These are phyloP conservation scores for Phataginus tricuspis DNA, from an alignment of 2,797 vertebrate species.

Conservation along the genomic window DNA sequence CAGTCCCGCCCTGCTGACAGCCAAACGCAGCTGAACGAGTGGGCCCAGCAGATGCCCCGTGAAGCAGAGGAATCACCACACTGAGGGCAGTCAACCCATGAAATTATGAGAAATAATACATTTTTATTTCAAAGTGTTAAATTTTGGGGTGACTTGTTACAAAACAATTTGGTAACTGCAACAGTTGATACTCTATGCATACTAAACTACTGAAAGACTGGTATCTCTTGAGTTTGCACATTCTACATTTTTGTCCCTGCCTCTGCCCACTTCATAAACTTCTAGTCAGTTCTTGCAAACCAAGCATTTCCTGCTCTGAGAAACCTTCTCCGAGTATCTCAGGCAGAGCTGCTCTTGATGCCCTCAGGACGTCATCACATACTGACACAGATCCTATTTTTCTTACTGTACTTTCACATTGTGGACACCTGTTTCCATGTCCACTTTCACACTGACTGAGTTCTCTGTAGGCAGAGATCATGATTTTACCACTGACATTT, in stretches of 20 bases:
- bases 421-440: background rate
- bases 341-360: background rate
- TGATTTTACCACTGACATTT: background rate
- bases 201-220: background rate
- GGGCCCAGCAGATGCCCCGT: background rate
- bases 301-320: background rate
- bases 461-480: background rate
- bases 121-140: background rate
- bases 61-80: background rate
- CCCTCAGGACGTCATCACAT: background rate
- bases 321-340: background rate
- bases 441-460: background rate
- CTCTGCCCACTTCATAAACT: background rate
- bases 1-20: background rate
- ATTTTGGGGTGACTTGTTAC: background rate
- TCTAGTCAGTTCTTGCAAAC: background rate
- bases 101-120: background rate
- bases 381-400: background rate
- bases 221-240: background rate
- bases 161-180: background rate
- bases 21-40: background rate
- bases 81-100: background rate
- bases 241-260: background rate
- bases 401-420: background rate
- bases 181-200: background rate